A percentile compares a stretch with the other conserved stretches of the same genome.
Evolutionary conservation across 2,888 invertebrate species (phyloP).

Genomic region (Aricia artaxerxes): DNA sequence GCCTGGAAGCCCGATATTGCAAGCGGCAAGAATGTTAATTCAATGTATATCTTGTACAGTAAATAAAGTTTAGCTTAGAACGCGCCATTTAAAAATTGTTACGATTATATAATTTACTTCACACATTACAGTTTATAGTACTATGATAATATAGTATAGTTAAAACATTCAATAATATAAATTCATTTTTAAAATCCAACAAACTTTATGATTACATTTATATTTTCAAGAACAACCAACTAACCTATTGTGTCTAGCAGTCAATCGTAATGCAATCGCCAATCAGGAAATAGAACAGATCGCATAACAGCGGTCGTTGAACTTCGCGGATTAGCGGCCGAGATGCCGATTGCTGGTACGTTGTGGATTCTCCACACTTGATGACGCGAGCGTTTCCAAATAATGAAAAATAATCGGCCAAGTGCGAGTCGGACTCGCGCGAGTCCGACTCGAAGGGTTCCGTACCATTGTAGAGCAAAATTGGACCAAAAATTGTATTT

Average conservation of each 20-base stretch:
- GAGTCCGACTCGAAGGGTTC: too few relatives aligned
- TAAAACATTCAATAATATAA: not conserved
- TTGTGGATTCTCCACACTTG: not conserved
- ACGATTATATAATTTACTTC: too few relatives aligned
- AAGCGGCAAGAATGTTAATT: too few relatives aligned
- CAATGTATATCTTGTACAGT: too few relatives aligned
- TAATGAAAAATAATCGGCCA: not conserved
- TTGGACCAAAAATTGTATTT: too few relatives aligned
- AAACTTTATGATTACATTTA: not conserved
- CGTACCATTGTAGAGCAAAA: too few relatives aligned
- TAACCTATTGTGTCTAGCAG: not conserved
- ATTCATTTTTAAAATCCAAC: not conserved
- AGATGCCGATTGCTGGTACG: not conserved
- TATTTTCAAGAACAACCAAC: not conserved
- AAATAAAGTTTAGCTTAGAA: too few relatives aligned
- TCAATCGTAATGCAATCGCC: not conserved
- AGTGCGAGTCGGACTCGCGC: too few relatives aligned
- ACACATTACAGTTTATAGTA: too few relatives aligned
- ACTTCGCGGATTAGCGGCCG: conserved; percentile 25
- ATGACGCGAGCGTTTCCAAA: conserved; percentile 23
- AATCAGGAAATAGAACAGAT: conserved; percentile 24
- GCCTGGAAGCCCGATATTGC: too few relatives aligned
- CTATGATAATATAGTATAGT: too few relatives aligned
- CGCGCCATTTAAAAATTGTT: too few relatives aligned
- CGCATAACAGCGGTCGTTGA: conserved; percentile 18